Conservation (phyloP, 2,888 invertebrate genomes). For the Brachypterus glaber region DNA sequence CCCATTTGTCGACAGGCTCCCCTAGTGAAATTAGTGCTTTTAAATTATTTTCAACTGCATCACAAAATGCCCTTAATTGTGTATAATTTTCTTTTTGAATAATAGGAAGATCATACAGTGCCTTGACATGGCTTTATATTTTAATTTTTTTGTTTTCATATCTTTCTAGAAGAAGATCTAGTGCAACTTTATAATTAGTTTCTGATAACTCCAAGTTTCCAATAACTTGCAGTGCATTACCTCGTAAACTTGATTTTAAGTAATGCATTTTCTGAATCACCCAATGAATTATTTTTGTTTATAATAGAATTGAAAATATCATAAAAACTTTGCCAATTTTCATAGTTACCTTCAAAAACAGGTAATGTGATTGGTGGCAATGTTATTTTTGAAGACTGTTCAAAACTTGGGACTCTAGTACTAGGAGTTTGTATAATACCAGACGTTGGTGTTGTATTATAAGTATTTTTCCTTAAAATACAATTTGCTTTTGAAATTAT, state of each 20-base stretch:
- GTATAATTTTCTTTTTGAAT: constrained; percentile 3
- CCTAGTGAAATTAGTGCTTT: constrained; percentile 1
- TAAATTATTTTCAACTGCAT: not conserved
- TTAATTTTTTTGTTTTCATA: constrained; percentile 8
- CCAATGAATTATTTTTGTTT: constrained; percentile 8
- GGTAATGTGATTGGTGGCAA: constrained; percentile 13
- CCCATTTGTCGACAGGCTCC: constrained; percentile 2
- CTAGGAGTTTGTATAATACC: no score
- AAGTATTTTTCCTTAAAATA: no score
- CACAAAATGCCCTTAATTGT: not conserved
- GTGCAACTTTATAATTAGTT: constrained; percentile 6
- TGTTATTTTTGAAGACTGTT: constrained; percentile 8
- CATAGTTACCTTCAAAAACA: constrained; percentile 8
- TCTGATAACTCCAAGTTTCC: constrained; percentile 2
- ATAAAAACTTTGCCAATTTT: constrained; percentile 9
- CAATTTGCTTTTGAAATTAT: no score
- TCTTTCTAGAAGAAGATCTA: constrained; percentile 4
- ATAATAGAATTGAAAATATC: constrained; percentile 13
- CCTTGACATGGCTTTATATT: constrained; percentile 2
- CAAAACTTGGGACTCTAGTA: no score
- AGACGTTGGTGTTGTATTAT: no score
- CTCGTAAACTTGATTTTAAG: constrained; percentile 5
- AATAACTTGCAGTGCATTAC: constrained; percentile 5
- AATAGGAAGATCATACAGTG: constrained; percentile 3
- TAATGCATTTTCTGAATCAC: constrained; percentile 2